These are phyloP conservation scores for Fulica atra DNA, from an alignment of 2,113 vertebrate species.

Conservation along the genomic window DNA sequence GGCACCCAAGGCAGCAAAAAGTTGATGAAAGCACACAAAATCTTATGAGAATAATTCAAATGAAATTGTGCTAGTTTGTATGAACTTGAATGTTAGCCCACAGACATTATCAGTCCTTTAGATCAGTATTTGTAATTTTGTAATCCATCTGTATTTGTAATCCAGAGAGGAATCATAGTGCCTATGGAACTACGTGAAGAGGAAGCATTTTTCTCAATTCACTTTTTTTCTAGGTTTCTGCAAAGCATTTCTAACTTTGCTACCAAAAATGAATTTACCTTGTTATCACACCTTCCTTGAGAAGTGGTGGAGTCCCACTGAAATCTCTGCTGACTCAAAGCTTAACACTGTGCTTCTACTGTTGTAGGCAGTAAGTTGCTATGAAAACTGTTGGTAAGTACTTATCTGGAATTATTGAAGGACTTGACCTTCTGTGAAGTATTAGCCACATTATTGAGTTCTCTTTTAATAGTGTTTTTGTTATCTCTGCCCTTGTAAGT, in stretches of 20 bases:
- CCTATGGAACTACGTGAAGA: background rate
- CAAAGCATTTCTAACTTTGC: background rate
- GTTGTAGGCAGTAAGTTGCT: background rate
- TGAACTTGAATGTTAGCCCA: background rate
- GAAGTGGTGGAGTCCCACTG: background rate
- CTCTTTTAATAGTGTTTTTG: constrained; percentile 17
- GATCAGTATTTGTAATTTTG: background rate
- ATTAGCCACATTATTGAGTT: background rate
- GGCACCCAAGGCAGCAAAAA: background rate
- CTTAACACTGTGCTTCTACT: background rate
- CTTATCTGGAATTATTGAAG: constrained; percentile 3
- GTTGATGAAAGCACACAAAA: background rate
- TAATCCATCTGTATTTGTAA: too few relatives aligned
- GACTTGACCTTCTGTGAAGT: constrained; percentile 19
- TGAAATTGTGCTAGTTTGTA: background rate
- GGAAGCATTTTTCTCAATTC: background rate
- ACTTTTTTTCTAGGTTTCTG: background rate
- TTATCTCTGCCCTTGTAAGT: constrained; percentile 42
- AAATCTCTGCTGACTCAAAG: constrained; percentile 1
- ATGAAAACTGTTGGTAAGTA: background rate
- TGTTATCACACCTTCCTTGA: background rate
- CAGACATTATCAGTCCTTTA: background rate
- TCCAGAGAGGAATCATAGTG: background rate
- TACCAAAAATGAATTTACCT: background rate
- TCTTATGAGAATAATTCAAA: background rate